Conservation (phyloP, 2,888 invertebrate genomes). For the Seladonia tumulorum region DNA sequence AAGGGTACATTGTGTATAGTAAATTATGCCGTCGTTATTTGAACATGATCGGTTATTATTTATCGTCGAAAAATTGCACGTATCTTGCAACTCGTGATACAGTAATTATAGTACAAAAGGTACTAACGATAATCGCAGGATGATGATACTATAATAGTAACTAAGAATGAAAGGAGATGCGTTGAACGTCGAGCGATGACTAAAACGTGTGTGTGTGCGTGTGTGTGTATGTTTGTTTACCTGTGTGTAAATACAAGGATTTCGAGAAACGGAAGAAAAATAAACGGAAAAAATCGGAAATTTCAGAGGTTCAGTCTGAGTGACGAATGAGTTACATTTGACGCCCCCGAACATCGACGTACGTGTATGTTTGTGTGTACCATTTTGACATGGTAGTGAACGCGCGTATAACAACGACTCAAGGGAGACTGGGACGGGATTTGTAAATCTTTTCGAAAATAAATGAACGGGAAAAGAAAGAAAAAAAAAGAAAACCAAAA, state of each 20-base stretch:
- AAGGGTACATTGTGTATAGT: neutral
- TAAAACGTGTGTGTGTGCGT: slow-evolving; percentile 42
- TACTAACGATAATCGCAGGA: slow-evolving; percentile 78
- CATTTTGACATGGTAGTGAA: slow-evolving; percentile 37
- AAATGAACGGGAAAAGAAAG: neutral
- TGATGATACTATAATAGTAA: slow-evolving; percentile 62
- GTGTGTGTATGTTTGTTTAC: neutral
- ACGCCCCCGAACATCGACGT: slow-evolving; percentile 15
- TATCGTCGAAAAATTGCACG: slow-evolving; percentile 81
- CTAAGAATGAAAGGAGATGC: slow-evolving; percentile 59
- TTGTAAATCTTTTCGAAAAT: neutral
- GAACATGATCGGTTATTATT: slow-evolving; percentile 83
- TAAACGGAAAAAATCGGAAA: slow-evolving; percentile 30
- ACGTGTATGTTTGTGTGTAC: slow-evolving; percentile 10
- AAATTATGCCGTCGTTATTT: slow-evolving; percentile 58
- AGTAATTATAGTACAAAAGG: slow-evolving; percentile 82
- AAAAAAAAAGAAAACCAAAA: neutral
- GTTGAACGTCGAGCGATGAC: slow-evolving; percentile 59
- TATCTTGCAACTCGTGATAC: slow-evolving; percentile 80
- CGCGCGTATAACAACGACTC: slow-evolving; percentile 41
- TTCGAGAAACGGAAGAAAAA: neutral
- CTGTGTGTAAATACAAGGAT: neutral
- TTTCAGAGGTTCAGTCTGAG: slow-evolving; percentile 69
- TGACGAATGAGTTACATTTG: slow-evolving; percentile 40
- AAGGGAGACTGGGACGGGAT: neutral